These are phyloP conservation scores for Clostera curtula DNA, from an alignment of 2,888 invertebrate species.

Conservation along the genomic window DNA sequence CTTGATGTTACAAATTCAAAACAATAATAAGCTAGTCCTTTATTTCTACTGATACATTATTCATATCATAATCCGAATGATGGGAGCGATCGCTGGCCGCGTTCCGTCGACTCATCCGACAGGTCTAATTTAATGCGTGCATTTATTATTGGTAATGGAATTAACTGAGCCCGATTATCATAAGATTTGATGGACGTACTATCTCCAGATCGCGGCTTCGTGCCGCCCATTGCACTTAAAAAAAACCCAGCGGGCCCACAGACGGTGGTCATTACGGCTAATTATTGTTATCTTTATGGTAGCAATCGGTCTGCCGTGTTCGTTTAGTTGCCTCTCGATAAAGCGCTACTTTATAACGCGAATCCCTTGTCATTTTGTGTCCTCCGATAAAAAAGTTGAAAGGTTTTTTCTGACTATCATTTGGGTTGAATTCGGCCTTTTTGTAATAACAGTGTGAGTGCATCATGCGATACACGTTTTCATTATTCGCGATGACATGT, in stretches of 20 bases:
- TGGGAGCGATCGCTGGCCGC: constrained; percentile 54
- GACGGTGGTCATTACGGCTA: constrained; percentile 66
- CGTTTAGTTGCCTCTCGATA: constrained; percentile 49
- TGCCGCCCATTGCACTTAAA: constrained; percentile 63
- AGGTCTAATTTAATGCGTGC: constrained; percentile 73
- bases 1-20: constrained; percentile 57
- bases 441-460: constrained; percentile 53
- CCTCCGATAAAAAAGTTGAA: constrained; percentile 37
- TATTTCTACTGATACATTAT: constrained; percentile 68
- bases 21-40: constrained; percentile 58
- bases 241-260: constrained; percentile 43
- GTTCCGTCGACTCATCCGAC: constrained; percentile 70
- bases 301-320: constrained; percentile 62
- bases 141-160: constrained; percentile 75
- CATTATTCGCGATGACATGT: constrained; percentile 70
- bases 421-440: constrained; percentile 33
- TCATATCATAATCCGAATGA: constrained; percentile 72
- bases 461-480: constrained; percentile 43
- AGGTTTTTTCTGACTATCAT: constrained; percentile 31
- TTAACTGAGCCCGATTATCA: constrained; percentile 73
- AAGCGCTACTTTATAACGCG: constrained; percentile 53
- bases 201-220: constrained; percentile 56
- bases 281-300: constrained; percentile 73
- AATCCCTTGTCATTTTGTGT: constrained; percentile 55
- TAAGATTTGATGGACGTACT: constrained; percentile 73